Conservation (phyloP, 2,113 vertebrate species). For the Entosphenus tridentatus region DNA sequence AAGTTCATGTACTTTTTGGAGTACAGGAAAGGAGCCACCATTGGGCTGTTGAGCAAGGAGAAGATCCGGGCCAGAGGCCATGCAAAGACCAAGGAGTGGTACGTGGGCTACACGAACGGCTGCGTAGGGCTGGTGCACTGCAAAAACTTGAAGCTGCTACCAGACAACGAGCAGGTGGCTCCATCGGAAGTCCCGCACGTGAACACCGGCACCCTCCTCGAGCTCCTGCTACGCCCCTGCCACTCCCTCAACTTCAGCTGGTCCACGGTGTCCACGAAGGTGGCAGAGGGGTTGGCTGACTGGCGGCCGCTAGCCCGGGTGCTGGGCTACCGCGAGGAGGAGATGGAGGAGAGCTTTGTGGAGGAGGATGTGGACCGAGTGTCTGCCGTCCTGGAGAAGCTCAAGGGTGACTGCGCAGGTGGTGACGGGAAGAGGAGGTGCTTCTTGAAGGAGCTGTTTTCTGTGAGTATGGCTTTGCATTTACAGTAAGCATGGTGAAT, state of each 20-base stretch:
- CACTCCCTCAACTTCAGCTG: conserved; percentile 86
- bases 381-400: conserved; percentile 49
- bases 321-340: conserved; percentile 41
- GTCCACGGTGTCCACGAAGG: conserved; percentile 50
- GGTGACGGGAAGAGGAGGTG: conserved; percentile 31
- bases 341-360: conserved; percentile 24
- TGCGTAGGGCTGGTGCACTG: conserved; percentile 63
- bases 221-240: conserved; percentile 55
- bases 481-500: too few relatives aligned
- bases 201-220: conserved; percentile 39
- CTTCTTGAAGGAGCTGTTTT: conserved; percentile 65
- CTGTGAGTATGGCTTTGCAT: conserved; percentile 31
- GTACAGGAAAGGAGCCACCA: conserved; percentile 82
- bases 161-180: conserved; percentile 54
- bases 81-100: conserved; percentile 81
- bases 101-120: conserved; percentile 52
- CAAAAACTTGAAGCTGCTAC: conserved; percentile 68
- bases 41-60: conserved; percentile 55
- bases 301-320: conserved; percentile 57
- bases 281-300: conserved; percentile 45
- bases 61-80: conserved; percentile 65
- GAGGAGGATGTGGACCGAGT: conserved; percentile 55
- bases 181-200: conserved; percentile 25
- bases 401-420: conserved; percentile 76
- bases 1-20: conserved; percentile 78